Evolutionary conservation across 2,888 invertebrate species (phyloP).

Genomic region (Mesorhabditis spiculigera): DNA sequence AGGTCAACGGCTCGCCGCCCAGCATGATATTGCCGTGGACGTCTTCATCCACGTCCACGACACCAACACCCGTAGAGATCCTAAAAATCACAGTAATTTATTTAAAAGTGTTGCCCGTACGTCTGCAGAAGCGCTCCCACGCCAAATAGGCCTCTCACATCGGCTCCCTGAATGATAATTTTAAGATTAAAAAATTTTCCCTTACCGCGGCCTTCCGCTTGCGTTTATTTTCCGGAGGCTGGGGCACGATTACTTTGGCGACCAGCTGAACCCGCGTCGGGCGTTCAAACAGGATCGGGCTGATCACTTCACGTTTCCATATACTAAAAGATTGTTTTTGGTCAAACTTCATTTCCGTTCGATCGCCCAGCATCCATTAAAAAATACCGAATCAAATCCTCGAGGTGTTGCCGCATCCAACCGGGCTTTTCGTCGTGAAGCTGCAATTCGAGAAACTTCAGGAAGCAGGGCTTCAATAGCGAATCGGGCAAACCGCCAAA

Average conservation of each 20-base stretch:
- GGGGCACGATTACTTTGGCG: constrained; percentile 24
- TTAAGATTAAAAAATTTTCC: constrained; percentile 11
- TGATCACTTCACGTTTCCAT: constrained; percentile 35
- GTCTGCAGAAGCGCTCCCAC: constrained; percentile 19
- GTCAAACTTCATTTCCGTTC: not conserved
- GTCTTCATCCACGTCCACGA: constrained; percentile 30
- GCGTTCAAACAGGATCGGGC: constrained; percentile 22
- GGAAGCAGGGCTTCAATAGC: constrained; percentile 34
- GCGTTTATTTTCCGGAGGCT: constrained; percentile 3
- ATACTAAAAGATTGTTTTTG: constrained; percentile 15
- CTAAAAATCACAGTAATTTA: constrained; percentile 12
- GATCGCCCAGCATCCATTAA: not conserved
- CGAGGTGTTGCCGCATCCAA: constrained; percentile 34
- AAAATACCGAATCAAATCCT: constrained; percentile 18
- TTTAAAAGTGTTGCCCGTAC: constrained; percentile 8
- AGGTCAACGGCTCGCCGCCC: constrained; percentile 33
- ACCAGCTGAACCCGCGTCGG: constrained; percentile 30
- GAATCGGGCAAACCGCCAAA: constrained; percentile 37
- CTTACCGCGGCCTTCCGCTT: constrained; percentile 8
- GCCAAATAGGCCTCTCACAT: constrained; percentile 15
- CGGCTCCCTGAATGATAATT: constrained; percentile 13
- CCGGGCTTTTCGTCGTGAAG: constrained; percentile 20
- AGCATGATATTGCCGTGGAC: constrained; percentile 28
- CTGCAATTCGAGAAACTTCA: constrained; percentile 25
- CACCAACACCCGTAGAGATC: constrained; percentile 23